These are phyloP conservation scores for Iphiclides podalirius DNA, from an alignment of 2,888 invertebrate genomes.

Conservation along the genomic window DNA sequence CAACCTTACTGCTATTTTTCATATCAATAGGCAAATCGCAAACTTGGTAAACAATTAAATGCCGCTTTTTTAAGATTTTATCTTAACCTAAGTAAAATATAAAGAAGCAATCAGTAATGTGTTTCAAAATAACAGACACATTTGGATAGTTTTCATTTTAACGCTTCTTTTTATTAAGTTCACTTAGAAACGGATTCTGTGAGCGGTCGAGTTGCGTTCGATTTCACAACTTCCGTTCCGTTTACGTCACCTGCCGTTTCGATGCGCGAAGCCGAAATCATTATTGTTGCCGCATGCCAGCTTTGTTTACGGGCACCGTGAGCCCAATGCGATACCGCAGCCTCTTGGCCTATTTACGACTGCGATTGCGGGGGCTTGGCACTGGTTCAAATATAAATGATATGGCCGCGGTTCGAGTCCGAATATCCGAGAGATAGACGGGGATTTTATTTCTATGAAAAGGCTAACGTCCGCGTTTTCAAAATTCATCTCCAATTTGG, in stretches of 20 bases:
- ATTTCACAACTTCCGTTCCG: background rate
- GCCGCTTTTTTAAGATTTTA: too few relatives aligned
- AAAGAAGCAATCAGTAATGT: too few relatives aligned
- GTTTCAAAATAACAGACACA: too few relatives aligned
- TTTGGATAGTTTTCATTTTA: too few relatives aligned
- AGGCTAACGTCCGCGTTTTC: slow-evolving; percentile 2
- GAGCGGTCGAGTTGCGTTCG: too few relatives aligned
- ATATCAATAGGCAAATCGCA: too few relatives aligned
- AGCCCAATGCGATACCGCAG: slow-evolving; percentile 48
- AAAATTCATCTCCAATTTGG: slow-evolving; percentile 9
- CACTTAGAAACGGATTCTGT: too few relatives aligned
- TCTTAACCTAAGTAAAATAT: too few relatives aligned
- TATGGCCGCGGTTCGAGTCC: slow-evolving; percentile 38
- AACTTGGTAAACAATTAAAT: too few relatives aligned
- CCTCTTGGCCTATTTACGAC: slow-evolving; percentile 71
- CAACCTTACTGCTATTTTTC: too few relatives aligned
- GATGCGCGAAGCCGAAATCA: background rate
- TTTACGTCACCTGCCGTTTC: background rate
- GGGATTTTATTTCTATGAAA: slow-evolving; percentile 13
- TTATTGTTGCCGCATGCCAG: slow-evolving; percentile 14
- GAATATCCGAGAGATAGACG: slow-evolving; percentile 20
- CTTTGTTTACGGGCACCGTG: slow-evolving; percentile 18
- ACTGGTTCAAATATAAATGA: slow-evolving; percentile 53
- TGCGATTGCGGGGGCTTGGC: slow-evolving; percentile 68
- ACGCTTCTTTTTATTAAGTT: too few relatives aligned